Evolutionary conservation across 2,113 vertebrate genomes (phyloP).

Genomic region (Asarcornis scutulata): DNA sequence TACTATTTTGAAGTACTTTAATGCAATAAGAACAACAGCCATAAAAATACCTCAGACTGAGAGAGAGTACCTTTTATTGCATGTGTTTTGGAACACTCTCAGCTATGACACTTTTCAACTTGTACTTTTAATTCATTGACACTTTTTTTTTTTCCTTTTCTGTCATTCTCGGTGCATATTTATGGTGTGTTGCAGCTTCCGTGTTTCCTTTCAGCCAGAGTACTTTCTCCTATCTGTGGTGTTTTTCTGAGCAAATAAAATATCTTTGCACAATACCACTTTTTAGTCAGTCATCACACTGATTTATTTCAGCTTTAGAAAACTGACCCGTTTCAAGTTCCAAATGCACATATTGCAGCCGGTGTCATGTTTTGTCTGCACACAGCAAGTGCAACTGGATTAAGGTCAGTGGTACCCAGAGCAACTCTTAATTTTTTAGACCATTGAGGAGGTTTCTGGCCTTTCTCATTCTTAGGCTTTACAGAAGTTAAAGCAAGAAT

Average conservation of each 20-base stretch:
- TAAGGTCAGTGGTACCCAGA: not conserved
- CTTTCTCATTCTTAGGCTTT: not conserved
- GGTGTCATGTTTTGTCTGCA: not conserved
- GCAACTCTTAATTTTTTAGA: not conserved
- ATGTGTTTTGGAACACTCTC: not conserved
- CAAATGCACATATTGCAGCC: accelerated
- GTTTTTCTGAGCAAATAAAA: not conserved
- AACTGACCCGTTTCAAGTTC: not conserved
- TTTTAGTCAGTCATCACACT: not conserved
- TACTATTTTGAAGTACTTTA: slow-evolving; percentile 14
- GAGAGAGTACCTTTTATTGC: not conserved
- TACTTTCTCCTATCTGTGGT: not conserved
- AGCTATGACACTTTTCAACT: not conserved
- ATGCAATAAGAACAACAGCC: not conserved
- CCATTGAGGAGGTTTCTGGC: not conserved
- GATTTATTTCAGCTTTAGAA: not conserved
- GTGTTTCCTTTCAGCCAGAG: not conserved
- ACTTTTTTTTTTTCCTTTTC: not conserved
- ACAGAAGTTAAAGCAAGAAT: not conserved
- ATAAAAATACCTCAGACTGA: not conserved
- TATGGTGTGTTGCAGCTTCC: not conserved
- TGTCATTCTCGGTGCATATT: not conserved
- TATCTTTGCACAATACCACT: not conserved
- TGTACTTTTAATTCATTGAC: not conserved
- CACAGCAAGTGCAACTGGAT: not conserved